These are phyloP conservation scores for Alethe castanea DNA, from an alignment of 2,113 vertebrate species.

Conservation along the genomic window DNA sequence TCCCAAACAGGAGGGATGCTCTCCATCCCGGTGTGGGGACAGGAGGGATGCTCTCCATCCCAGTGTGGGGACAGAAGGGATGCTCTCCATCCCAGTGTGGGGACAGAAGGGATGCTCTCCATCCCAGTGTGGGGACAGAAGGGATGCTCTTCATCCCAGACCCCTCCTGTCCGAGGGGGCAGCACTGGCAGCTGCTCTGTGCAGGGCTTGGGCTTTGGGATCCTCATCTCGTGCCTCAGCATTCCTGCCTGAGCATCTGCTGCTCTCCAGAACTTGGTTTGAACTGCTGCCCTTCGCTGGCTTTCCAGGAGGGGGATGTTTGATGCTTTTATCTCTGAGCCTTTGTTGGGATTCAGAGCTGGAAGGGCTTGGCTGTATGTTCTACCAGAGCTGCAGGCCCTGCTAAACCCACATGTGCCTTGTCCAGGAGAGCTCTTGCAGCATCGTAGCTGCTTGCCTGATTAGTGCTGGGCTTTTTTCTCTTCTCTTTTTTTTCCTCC, in stretches of 20 bases:
- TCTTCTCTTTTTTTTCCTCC: not conserved
- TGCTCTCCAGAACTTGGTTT: slow-evolving; percentile 51
- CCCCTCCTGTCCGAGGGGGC: not conserved
- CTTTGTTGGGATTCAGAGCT: slow-evolving; percentile 54
- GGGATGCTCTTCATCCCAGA: not conserved
- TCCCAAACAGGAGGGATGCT: not conserved
- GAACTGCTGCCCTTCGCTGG: slow-evolving; percentile 57
- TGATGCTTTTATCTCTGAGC: slow-evolving; percentile 57
- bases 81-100: not conserved
- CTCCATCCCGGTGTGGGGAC: not conserved
- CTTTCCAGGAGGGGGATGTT: slow-evolving; percentile 61
- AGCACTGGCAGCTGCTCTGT: not conserved
- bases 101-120: not conserved
- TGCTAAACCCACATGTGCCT: slow-evolving; percentile 27
- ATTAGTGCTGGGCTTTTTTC: not conserved
- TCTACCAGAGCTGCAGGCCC: slow-evolving; percentile 51
- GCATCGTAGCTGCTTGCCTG: slow-evolving; percentile 19
- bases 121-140: not conserved
- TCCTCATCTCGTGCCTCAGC: not conserved
- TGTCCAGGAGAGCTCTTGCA: slow-evolving; percentile 27
- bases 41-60: not conserved
- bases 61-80: not conserved
- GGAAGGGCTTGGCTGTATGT: slow-evolving; percentile 50
- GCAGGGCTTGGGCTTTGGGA: not conserved
- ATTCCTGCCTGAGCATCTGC: slow-evolving; percentile 23